Evolutionary conservation across 92 coral and sea anemone species (phyloP), one percentile per base, ranked within the genome.

Genomic region (Diadumene lineata): DNA sequence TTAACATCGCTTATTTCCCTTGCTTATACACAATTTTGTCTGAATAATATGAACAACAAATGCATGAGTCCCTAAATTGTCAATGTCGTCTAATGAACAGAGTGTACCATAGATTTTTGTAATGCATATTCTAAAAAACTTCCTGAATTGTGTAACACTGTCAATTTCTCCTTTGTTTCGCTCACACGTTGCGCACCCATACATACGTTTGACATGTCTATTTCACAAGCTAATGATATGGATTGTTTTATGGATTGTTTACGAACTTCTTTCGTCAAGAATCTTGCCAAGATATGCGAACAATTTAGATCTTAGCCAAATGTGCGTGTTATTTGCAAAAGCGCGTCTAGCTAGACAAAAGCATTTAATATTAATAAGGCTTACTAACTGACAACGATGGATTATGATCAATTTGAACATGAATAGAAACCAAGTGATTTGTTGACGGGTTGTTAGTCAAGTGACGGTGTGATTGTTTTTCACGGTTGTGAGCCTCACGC

Each of bases 391-490:
- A 80, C 86, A 81, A 56, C 50, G 58, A 19, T 28, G 78, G 79
- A 77, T 76, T 76, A 86, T 81, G 77, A 75, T 63, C 76, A 71
- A 80, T 81, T 86, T 75, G 78, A 73, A 58, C 69, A 21, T 79
- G 75, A 80, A 64, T 76, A 66, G 73, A 72, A 62, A 60, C 70
- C 75, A 75, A 85, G 90, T 84, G 88, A 68, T 75, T 50, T 81
- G 81, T 81, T 88, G 93, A 91, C 97, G 89, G 50, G 64, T 64
- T 91, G 86, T 91, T 91, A 87, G 84, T 90, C 60, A 31, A 82
- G 87, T 77, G 81, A 81, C 74, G 96, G 81, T 76, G 80, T 80
- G 74, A 86, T 75, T 64, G 75, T 78, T 71, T 72, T 83, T 68
- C 66, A 56, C 76, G 23, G 73, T 82, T 73, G 74, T 73, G 64